Base-by-base conservation (phyloP, 2,113 vertebrate species). In the Cyprinodon brontotheroides region DNA sequence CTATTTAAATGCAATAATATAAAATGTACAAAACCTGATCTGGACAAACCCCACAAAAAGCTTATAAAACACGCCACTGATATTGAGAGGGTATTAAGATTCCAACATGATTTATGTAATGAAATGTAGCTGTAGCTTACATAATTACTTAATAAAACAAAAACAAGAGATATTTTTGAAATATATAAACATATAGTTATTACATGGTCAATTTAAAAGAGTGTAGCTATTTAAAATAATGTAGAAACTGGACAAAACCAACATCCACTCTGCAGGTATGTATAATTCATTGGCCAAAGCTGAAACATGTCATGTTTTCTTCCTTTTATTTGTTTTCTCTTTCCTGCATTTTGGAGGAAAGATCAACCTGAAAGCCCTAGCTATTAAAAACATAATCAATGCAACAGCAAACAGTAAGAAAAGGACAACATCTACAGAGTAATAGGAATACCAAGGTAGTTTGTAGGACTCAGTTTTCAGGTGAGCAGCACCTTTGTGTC, bases 401-500 rank as follows among this genome's bases (percentile, higher is more conserved):
- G n/a, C 1, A 20, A 50, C 1, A 40, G 66, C 1, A 4, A 53
- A 41, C 40, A 75, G 2, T 40, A 63, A 85, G 50, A 11, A 71
- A 41, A 61, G 68, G 12, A 64, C 0, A 0, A 92, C 80, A 77
- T 94, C 93, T 2, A 92, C 63, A 60, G 83, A 91, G 74, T 93
- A 4, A 65, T 94, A 94, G 17, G 80, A 80, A 1, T 93, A 93
- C 93, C 93, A 57, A n/a, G 50, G 50, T 20, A 57, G 50, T 57
- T 20, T 57, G 7, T 57, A 14, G 17, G 50, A 57, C 57, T 87
- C 20, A 6, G 91, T 63, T 50, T 61, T 90, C 73, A 93, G 83
- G 74, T 93, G 88, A 74, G 87, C 84, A n/a, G 90, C 92, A 15
- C 92, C 92, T 88, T 87, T 89, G 80, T 93, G 90, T 72, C 91